A percentile compares a stretch with the other conserved stretches of the same genome.
Conservation (phyloP, 2,888 invertebrate genomes). For the Heliconius hortense region DNA sequence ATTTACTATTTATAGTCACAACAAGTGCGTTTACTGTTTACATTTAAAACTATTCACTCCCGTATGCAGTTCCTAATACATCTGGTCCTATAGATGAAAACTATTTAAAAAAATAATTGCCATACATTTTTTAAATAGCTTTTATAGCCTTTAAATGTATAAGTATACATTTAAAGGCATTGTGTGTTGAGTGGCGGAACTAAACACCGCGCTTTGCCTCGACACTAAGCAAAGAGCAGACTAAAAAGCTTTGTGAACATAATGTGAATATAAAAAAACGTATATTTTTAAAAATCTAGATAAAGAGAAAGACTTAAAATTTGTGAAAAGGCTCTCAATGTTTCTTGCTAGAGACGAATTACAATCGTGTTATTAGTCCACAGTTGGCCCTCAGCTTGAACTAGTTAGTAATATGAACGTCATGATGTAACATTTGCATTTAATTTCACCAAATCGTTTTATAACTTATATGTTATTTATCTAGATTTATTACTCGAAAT, state of each 20-base stretch:
- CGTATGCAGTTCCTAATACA: not conserved
- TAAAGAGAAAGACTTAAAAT: not conserved
- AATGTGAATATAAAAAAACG: too few species aligned
- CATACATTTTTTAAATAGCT: not conserved
- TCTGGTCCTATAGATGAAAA: not conserved
- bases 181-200: too few species aligned
- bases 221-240: too few species aligned
- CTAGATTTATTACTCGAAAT: not conserved
- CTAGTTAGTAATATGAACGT: not conserved
- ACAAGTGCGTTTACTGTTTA: slow-evolving; percentile 15
- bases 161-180: too few species aligned
- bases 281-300: too few species aligned
- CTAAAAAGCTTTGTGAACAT: too few species aligned
- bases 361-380: slow-evolving; percentile 1
- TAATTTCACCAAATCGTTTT: slow-evolving; percentile 8
- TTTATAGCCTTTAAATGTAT: too few species aligned
- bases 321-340: not conserved
- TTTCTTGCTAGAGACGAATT: not conserved
- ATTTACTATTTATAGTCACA: slow-evolving; percentile 11
- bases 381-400: slow-evolving; percentile 5
- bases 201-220: too few species aligned
- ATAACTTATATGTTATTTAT: not conserved
- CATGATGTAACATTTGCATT: slow-evolving; percentile 10
- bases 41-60: not conserved
- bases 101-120: not conserved